Percentiles rank a stretch among this genome's conserved stretches.
These are phyloP conservation scores for Nymphalis polychloros DNA, from an alignment of 2,888 invertebrate genomes.

Conservation along the genomic window DNA sequence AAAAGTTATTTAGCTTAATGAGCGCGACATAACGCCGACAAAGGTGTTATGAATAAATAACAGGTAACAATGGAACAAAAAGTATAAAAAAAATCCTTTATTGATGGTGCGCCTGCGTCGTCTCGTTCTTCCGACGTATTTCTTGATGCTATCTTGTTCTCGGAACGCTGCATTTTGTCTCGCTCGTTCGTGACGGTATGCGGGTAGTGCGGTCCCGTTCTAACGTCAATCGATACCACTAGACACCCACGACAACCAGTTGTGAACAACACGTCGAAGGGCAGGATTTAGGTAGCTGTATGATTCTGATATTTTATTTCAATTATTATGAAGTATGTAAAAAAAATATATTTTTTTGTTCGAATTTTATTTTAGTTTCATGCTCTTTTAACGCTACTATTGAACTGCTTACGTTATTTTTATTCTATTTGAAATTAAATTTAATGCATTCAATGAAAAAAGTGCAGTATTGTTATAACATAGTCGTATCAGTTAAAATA, in stretches of 20 bases:
- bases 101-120: conserved; percentile 69
- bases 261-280: conserved; percentile 49
- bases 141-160: conserved; percentile 78
- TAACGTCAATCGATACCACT: conserved; percentile 69
- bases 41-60: conserved; percentile 79
- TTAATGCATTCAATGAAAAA: no score
- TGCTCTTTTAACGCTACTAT: neutral
- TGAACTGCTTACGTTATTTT: conserved; percentile 24
- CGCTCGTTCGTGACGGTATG: conserved; percentile 40
- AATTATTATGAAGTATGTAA: no score
- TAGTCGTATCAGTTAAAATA: no score
- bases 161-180: conserved; percentile 59
- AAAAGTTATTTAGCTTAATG: conserved; percentile 67
- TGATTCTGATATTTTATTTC: neutral
- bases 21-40: conserved; percentile 67
- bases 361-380: no score
- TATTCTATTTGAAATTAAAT: no score
- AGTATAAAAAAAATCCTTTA: conserved; percentile 57
- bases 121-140: conserved; percentile 65
- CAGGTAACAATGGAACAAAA: conserved; percentile 55
- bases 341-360: no score
- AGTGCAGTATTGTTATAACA: no score
- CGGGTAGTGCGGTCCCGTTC: conserved; percentile 50
- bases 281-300: conserved; percentile 41
- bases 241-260: conserved; percentile 67